These are phyloP conservation scores for Anguilla obscura DNA, from an alignment of 2,797 vertebrate genomes.

Conservation along the genomic window DNA sequence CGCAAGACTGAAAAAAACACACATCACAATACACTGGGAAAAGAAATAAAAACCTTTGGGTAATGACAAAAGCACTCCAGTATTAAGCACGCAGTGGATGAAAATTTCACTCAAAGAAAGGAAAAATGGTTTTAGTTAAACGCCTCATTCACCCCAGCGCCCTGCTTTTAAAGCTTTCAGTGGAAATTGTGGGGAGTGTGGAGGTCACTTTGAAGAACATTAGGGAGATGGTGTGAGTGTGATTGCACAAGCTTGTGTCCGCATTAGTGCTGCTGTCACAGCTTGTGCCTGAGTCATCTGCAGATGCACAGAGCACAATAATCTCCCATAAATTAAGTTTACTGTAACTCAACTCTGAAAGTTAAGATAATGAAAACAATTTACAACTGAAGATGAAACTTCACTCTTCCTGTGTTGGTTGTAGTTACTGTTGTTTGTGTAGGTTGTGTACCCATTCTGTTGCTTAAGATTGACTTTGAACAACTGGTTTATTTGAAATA, in stretches of 20 bases:
- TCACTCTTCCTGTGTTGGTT: neutral
- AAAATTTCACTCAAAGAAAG: conserved; percentile 72
- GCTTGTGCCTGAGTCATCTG: neutral
- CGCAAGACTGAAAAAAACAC: conserved; percentile 58
- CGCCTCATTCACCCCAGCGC: conserved; percentile 45
- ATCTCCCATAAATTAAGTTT: neutral
- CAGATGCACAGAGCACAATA: neutral
- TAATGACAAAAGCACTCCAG: conserved; percentile 66
- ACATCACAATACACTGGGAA: conserved; percentile 40
- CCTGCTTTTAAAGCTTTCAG: conserved; percentile 67
- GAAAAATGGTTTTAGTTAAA: conserved; percentile 73
- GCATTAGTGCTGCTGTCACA: neutral
- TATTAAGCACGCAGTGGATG: conserved; percentile 69
- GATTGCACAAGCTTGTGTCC: conserved; percentile 63
- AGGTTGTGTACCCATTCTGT: neutral
- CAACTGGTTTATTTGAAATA: too few relatives aligned
- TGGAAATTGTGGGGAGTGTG: conserved; percentile 62
- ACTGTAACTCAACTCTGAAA: neutral
- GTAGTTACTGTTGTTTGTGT: neutral
- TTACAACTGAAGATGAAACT: neutral
- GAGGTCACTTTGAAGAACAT: conserved; percentile 63
- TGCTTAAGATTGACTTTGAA: too few relatives aligned
- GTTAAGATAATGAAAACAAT: neutral
- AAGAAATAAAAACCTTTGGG: conserved; percentile 54
- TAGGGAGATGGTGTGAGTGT: conserved; percentile 73